A percentile compares a stretch with the other conserved stretches of the same genome.
phyloP scores from a whole-genome alignment of 2,113 vertebrate genomes.

The Kryptolebias marmoratus region DNA sequence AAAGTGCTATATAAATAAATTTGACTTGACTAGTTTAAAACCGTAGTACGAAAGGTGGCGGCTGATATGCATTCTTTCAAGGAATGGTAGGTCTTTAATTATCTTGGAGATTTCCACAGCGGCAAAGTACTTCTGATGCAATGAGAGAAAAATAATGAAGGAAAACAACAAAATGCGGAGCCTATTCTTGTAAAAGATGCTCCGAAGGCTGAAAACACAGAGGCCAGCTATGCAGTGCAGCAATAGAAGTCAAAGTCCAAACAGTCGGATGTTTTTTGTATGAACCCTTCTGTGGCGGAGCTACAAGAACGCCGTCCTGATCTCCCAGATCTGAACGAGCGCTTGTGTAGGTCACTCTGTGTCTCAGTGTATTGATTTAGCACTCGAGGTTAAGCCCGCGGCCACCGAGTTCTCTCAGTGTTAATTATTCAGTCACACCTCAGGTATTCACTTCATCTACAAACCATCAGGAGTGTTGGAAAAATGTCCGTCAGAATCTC shows the following conservation, averaged over 20 bases:
- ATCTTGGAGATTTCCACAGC: no score
- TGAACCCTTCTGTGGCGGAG: neutral
- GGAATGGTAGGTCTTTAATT: no score
- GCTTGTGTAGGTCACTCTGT: neutral
- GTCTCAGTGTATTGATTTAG: neutral
- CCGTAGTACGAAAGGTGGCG: no score
- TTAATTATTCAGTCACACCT: constrained; percentile 6
- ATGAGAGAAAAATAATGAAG: no score
- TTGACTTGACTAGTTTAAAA: no score
- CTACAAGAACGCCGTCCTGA: neutral
- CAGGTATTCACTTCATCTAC: neutral
- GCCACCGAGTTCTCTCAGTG: neutral
- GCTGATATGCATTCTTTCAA: no score
- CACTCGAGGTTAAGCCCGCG: neutral
- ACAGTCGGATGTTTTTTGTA: neutral
- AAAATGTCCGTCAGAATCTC: neutral
- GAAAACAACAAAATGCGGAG: no score
- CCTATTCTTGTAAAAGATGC: no score
- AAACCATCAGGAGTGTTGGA: constrained; percentile 8
- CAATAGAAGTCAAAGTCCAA: no score
- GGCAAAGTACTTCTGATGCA: no score
- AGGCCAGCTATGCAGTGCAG: neutral
- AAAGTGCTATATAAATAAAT: no score
- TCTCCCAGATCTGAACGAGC: neutral
- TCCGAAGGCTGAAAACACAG: no score